Percentiles rank a stretch among this genome's conserved stretches.
Conservation (phyloP, 2,113 vertebrate species). For the Sarotherodon lohbergeri region DNA sequence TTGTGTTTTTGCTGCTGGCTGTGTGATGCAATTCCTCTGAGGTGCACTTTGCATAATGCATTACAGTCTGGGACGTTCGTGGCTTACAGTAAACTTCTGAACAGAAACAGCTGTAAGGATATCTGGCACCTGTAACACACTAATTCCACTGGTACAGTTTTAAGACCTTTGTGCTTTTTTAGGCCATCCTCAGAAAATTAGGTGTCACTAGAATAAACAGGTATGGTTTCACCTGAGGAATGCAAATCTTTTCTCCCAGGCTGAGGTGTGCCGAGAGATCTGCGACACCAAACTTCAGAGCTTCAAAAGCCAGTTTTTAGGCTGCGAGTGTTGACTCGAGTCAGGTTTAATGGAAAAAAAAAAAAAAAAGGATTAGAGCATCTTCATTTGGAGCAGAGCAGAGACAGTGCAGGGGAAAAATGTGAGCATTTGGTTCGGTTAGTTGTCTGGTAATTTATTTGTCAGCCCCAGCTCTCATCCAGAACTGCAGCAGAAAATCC, state of each 20-base stretch:
- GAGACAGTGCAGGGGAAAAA: neutral
- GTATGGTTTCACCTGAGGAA: neutral
- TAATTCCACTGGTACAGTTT: neutral
- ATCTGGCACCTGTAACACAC: neutral
- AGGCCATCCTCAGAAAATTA: neutral
- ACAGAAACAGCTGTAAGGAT: neutral
- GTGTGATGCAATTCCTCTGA: conserved; percentile 2
- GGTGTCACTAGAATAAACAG: neutral
- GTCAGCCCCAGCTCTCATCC: neutral
- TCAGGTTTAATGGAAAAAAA: conserved; percentile 8
- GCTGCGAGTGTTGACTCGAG: neutral
- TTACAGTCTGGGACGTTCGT: neutral
- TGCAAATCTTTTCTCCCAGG: neutral
- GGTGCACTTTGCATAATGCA: neutral
- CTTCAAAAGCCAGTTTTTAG: conserved; percentile 1
- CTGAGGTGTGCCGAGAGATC: neutral
- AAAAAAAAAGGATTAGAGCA: conserved; percentile 33
- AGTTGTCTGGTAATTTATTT: conserved; percentile 16
- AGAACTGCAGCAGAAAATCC: neutral
- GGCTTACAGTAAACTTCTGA: neutral
- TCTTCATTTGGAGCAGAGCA: neutral
- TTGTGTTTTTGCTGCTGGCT: neutral
- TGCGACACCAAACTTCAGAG: neutral
- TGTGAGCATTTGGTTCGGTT: neutral
- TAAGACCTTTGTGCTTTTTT: neutral